phyloP scores from a whole-genome alignment of 2,113 vertebrate genomes.

The Mormoops blainvillei region DNA sequence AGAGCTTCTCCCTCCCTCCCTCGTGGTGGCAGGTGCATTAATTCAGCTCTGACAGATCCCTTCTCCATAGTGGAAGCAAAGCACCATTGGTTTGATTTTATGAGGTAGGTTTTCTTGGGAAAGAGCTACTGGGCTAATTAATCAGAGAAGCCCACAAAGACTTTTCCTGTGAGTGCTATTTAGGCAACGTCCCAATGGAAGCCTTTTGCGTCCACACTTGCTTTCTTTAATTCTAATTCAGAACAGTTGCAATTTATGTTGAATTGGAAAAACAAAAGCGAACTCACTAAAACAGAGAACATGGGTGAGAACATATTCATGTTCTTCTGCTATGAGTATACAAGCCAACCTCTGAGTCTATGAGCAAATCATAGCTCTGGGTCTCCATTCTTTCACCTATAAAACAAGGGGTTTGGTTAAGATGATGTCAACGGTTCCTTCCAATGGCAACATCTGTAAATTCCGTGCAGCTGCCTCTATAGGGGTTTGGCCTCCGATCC shows the following conservation, averaged over 20 bases:
- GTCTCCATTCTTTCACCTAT: not conserved
- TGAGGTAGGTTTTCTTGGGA: not conserved
- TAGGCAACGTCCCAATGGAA: not conserved
- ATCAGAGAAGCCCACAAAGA: not conserved
- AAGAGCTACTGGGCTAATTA: not conserved
- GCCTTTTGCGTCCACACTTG: not conserved
- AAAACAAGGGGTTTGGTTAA: not conserved
- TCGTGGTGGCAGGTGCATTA: not conserved
- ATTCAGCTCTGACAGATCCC: not conserved
- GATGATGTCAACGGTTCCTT: not conserved
- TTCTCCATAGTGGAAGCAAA: not conserved
- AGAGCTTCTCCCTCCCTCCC: not conserved
- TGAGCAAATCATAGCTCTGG: not conserved
- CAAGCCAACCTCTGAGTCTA: not conserved
- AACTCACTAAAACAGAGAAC: not conserved
- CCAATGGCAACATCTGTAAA: not conserved
- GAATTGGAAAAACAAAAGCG: not conserved
- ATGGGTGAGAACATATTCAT: not conserved
- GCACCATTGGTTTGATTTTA: not conserved
- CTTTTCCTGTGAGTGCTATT: not conserved
- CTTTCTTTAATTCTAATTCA: slow-evolving; percentile 9
- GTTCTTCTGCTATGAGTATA: not conserved
- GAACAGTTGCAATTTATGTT: not conserved
- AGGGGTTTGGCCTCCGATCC: not conserved
- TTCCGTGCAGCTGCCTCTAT: not conserved